Base-by-base conservation (phyloP, 2,797 vertebrate genomes). In the Phoebastria nigripes region DNA sequence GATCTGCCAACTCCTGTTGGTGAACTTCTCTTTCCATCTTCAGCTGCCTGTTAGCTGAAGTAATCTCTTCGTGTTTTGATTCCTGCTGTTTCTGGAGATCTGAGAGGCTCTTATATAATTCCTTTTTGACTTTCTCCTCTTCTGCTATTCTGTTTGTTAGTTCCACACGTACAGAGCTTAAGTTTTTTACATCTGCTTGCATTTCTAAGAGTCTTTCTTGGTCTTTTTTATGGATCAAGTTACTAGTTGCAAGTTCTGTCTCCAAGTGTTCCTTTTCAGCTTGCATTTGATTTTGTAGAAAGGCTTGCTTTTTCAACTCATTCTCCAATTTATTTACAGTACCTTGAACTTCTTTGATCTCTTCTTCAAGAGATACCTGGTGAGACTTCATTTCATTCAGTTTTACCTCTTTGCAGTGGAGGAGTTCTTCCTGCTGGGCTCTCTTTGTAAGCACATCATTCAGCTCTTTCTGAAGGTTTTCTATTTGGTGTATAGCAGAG, bases 1-100 rank as follows among this genome's bases (percentile, higher is more conserved):
- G 92, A 96, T 98, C 98, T 42, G 92, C 95, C 96, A 99, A 46
- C 80, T 99, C 99, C 81, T 98, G 98, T 93, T 98, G 98, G 93
- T 99, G 99, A 94, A 98, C 96, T 66, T 99, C 99, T 82, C 99
- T 98, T 97, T 99, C 99, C 10, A 99, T 98, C 97, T 98, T 98
- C 96, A 99, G 97, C 96, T 99, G 99, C 85, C 97, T 97, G 24
- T 97, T 97, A 74, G 98, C 80, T 7, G 98, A 95, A 9, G 96
- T 94, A 37, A 97, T 93, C 87, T 99, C 99, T 79, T 99, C 98
- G 74, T 98, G 98, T 58, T 89, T 97, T 24, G 90, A 97, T 14
- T 94, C 96, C 22, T 98, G 97, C 87, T 97, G 98, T 87, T 98
- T 97, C 93, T 98, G 98, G 62, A 99, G 97, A 39, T 99, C 98